phyloP scores from a whole-genome alignment of 1,140 invertebrate species.

The Caligus rogercresseyi region DNA sequence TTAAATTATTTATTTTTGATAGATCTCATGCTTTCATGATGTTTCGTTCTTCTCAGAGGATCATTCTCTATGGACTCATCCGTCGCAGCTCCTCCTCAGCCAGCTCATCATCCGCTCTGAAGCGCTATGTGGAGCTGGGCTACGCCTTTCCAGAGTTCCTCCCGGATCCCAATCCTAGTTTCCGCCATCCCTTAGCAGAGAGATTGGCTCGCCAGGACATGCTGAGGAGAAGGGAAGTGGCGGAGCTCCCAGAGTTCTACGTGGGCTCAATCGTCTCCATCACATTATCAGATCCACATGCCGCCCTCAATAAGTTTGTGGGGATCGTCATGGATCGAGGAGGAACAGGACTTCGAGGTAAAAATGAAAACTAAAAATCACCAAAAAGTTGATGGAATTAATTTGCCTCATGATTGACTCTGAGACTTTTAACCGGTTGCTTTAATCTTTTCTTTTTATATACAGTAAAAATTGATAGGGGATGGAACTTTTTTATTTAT shows the following conservation, averaged over 20 bases:
- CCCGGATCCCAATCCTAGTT: constrained; percentile 57
- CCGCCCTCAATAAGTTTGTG: constrained; percentile 52
- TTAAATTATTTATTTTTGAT: no score
- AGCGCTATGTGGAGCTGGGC: constrained; percentile 29
- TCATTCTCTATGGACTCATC: neutral
- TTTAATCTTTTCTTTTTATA: no score
- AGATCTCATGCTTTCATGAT: neutral
- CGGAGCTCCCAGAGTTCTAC: constrained; percentile 52
- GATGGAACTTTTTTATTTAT: no score
- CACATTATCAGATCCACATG: constrained; percentile 67
- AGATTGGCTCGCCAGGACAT: constrained; percentile 81
- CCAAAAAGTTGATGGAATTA: no score
- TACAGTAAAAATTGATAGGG: no score
- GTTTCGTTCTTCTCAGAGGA: neutral
- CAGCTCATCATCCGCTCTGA: neutral
- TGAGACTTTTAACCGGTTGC: no score
- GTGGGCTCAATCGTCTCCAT: constrained; percentile 76
- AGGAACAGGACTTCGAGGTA: constrained; percentile 50
- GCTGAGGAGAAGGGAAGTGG: constrained; percentile 55
- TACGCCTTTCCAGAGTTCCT: constrained; percentile 85
- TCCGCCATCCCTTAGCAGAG: constrained; percentile 61
- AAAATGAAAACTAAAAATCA: no score
- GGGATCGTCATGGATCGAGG: constrained; percentile 83
- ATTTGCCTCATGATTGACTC: no score
- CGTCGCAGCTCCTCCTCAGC: neutral